A percentile compares a stretch with the other conserved stretches of the same genome.
Conservation (phyloP, 2,113 vertebrate genomes). For the Prunella himalayana region DNA sequence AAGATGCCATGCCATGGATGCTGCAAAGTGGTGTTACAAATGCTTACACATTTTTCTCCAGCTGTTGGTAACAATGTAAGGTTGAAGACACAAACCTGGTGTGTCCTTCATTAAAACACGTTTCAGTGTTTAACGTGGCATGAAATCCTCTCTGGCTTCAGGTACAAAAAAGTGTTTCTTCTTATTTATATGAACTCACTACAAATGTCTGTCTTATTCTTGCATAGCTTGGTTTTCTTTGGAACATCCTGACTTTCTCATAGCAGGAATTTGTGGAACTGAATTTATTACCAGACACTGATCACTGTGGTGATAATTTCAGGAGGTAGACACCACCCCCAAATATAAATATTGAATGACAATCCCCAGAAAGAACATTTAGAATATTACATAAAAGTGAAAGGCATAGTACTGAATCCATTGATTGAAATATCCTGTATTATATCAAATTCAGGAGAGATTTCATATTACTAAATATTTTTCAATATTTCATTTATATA, state of each 20-base stretch:
- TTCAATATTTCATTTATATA: not conserved
- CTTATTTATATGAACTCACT: not conserved
- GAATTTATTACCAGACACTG: not conserved
- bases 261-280: not conserved
- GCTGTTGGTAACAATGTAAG: not conserved
- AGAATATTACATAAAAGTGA: not conserved
- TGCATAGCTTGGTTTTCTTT: not conserved
- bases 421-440: not conserved
- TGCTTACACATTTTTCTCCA: not conserved
- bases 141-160: not conserved
- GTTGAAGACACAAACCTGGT: not conserved
- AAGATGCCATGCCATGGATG: not conserved
- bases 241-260: not conserved
- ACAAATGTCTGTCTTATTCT: not conserved
- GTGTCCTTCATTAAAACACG: rapidly evolving
- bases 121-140: not conserved
- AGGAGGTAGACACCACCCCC: not conserved
- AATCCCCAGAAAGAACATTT: not conserved
- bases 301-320: not conserved
- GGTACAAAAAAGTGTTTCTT: not conserved
- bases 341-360: not conserved
- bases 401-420: not conserved
- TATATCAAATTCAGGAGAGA: not conserved
- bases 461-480: not conserved
- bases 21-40: not conserved